These are phyloP conservation scores for Poeciliopsis retropinna DNA, from an alignment of 2,113 vertebrate species.

Conservation along the genomic window DNA sequence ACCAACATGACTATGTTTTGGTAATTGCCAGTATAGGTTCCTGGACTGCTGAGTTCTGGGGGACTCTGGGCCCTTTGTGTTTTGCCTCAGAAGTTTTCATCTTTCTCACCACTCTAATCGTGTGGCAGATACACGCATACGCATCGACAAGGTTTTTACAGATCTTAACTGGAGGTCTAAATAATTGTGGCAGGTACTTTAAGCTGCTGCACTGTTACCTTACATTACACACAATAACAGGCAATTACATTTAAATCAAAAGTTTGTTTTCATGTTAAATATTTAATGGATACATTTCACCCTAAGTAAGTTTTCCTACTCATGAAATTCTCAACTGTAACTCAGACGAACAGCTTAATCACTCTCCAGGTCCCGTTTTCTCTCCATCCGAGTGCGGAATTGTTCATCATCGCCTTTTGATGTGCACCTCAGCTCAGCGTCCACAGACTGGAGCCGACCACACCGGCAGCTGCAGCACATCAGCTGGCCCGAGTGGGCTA, in stretches of 20 bases:
- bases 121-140: no score
- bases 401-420: conserved; percentile 54
- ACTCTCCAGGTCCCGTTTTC: conserved; percentile 44
- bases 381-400: conserved; percentile 34
- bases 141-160: neutral
- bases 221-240: conserved; percentile 25
- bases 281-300: conserved; percentile 18
- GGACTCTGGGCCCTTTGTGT: neutral
- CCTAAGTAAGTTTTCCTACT: conserved; percentile 23
- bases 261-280: conserved; percentile 45
- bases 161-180: neutral
- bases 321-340: conserved; percentile 41
- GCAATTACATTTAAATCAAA: conserved; percentile 20
- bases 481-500: conserved; percentile 74
- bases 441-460: conserved; percentile 40
- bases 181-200: neutral
- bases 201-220: neutral
- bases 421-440: conserved; percentile 49
- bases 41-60: neutral
- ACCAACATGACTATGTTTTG: no score
- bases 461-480: conserved; percentile 69
- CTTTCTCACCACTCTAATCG: no score
- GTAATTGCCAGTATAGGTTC: neutral
- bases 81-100: neutral
- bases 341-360: conserved; percentile 54